Base-by-base conservation (phyloP, 2,888 invertebrate species). In the Papilio gigon region DNA sequence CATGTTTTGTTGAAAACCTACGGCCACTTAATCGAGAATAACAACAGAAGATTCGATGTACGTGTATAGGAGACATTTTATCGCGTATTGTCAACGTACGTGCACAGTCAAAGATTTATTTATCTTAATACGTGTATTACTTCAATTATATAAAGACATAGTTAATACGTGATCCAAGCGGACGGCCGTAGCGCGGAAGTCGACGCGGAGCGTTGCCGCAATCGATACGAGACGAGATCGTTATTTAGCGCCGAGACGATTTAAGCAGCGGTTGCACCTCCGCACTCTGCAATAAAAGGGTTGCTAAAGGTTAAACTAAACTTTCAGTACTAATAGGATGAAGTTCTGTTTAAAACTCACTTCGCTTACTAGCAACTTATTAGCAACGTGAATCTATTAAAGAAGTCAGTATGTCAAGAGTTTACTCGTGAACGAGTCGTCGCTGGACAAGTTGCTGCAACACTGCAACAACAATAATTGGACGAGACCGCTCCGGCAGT, bases 1-100 rank as follows among this genome's bases (percentile, higher is more conserved):
- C 9, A 0, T 78, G 76, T 74, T 73, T 71, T 67, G 59, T 74
- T 71, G 71, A 71, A 42, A 72, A 78, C 80, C 84, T 84, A 83
- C 84, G 84, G 82, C 82, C 79, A 22, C 5, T 6, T 42, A 5
- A 1, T 6, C 17, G 3, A 17, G n/a, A n/a, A 14, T n/a, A n/a
- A n/a, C n/a, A n/a, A n/a, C n/a, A n/a, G n/a, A n/a, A n/a, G n/a
- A n/a, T n/a, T n/a, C n/a, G n/a, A n/a, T n/a, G n/a, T n/a, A n/a
- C n/a, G n/a, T n/a, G n/a, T n/a, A n/a, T n/a, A n/a, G n/a, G n/a
- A n/a, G n/a, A n/a, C n/a, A n/a, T n/a, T n/a, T n/a, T n/a, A n/a
- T n/a, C n/a, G n/a, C n/a, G n/a, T n/a, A n/a, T n/a, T n/a, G n/a
- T n/a, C n/a, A n/a, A n/a, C n/a, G n/a, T n/a, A n/a, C n/a, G n/a